phyloP scores from a whole-genome alignment of 2,888 invertebrate species.

The Troglohyphantes excavatus region DNA sequence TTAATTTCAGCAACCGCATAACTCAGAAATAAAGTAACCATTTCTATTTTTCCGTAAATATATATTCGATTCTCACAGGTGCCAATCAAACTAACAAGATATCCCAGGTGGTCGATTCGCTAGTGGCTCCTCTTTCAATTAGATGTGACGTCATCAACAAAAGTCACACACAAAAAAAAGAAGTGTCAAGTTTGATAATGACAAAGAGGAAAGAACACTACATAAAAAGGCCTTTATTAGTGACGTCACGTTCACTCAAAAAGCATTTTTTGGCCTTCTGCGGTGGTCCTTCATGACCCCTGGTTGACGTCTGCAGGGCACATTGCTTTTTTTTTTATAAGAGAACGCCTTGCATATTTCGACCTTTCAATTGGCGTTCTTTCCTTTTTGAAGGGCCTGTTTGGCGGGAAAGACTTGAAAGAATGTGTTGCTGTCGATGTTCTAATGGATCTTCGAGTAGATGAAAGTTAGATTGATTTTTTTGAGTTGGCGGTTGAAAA shows the following conservation, averaged over 20 bases:
- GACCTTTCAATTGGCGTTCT: constrained; percentile 46
- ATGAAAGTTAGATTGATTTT: background rate
- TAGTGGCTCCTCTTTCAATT: constrained; percentile 14
- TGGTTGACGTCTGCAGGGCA: constrained; percentile 1
- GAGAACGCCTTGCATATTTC: constrained; percentile 37
- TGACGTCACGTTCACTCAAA: constrained; percentile 41
- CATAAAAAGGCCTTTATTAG: background rate
- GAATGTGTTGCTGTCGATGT: background rate
- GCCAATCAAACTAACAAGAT: constrained; percentile 33
- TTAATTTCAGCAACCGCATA: too few species aligned
- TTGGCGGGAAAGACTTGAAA: constrained; percentile 1
- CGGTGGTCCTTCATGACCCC: constrained; percentile 46
- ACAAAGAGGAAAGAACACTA: constrained; percentile 48
- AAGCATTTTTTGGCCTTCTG: background rate
- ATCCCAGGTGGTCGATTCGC: constrained; percentile 45
- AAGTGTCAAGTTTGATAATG: constrained; percentile 72
- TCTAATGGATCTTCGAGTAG: constrained; percentile 20
- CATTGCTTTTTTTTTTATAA: constrained; percentile 10
- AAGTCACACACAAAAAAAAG: constrained; percentile 33
- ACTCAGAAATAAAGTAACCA: too few species aligned
- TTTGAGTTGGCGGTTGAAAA: too few species aligned
- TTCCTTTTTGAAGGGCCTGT: background rate
- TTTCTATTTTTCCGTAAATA: too few species aligned
- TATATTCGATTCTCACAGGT: constrained; percentile 24
- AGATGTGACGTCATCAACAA: constrained; percentile 59